Base-by-base conservation (phyloP, 2,113 vertebrate species). In the Psophia crepitans region DNA sequence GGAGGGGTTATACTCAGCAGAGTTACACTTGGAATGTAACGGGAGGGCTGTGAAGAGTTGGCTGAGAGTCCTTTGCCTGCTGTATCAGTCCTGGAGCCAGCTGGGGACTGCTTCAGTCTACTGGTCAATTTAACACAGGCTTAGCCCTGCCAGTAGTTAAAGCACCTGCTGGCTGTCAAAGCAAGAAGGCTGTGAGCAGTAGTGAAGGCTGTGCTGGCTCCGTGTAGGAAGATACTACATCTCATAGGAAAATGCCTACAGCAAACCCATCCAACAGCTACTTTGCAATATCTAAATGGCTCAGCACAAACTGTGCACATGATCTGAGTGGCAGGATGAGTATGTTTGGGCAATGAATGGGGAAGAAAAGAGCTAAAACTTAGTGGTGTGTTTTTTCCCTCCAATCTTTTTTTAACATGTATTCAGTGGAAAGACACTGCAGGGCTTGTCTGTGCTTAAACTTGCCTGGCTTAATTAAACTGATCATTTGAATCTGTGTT, bases 341-440 rank as follows among this genome's bases (percentile, higher is more conserved):
- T 14, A 5, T 44, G 44, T 80, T 41, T 90, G 58, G 58, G 61
- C 14, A 83, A 33, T 39, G 37, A 75, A 58, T 9, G 12, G n/a
- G 20, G 21, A 6, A 5, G 1, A 12, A 20, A n/a, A 33, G 17
- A 77, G 11, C 77, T 86, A 30, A 43, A 84, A 33, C 17, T 44
- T 16, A 17, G 21, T 51, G 60, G 0, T n/a, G n/a, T n/a, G n/a
- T 3, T 23, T 14, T 1, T 48, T 14, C 19, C 39, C 12, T 8
- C 5, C 8, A 1, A 0, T 22, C 16, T 37, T 35, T 39, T 58
- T 65, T 60, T 3, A 43, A 35, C 53, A 8, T 0, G 0, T 48
- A 11, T 57, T 63, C 26, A 58, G 32, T 60, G 71, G 33, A 37
- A 19, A 30, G 58, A 90, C 33, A 69, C 86, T 78, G 53, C 54